Conservation (phyloP, 2,113 vertebrate genomes). For the Sinocyclocheilus grahami region DNA sequence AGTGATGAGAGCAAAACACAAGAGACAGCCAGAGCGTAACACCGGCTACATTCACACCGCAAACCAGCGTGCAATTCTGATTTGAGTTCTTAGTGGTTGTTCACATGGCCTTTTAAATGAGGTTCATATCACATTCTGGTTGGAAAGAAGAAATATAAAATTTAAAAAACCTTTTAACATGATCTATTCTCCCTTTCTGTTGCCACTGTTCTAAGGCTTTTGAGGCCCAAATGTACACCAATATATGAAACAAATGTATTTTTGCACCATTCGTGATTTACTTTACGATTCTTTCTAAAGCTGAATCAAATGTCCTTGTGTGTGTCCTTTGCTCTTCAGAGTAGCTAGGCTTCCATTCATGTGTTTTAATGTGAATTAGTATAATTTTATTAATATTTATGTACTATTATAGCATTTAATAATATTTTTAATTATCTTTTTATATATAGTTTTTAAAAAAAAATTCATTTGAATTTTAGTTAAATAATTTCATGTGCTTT, state of each 20-base stretch:
- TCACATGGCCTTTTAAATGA: not conserved
- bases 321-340: too few relatives aligned
- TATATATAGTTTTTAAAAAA: too few relatives aligned
- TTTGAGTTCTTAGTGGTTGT: not conserved
- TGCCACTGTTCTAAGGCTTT: not conserved
- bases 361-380: not conserved
- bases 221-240: not conserved
- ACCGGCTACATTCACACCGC: not conserved
- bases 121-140: not conserved
- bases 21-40: not conserved
- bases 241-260: not conserved
- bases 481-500: too few relatives aligned
- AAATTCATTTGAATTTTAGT: too few relatives aligned
- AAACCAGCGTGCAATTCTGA: not conserved
- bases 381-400: not conserved
- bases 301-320: too few relatives aligned
- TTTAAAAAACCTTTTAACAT: not conserved
- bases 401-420: too few relatives aligned
- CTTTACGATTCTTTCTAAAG: too few relatives aligned
- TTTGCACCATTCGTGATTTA: too few relatives aligned
- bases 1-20: not conserved
- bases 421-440: too few relatives aligned
- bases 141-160: not conserved
- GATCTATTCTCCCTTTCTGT: not conserved
- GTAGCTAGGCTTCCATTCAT: too few relatives aligned